Base-by-base conservation (phyloP, 2,888 invertebrate species). In the Macroteleia sp. region DNA sequence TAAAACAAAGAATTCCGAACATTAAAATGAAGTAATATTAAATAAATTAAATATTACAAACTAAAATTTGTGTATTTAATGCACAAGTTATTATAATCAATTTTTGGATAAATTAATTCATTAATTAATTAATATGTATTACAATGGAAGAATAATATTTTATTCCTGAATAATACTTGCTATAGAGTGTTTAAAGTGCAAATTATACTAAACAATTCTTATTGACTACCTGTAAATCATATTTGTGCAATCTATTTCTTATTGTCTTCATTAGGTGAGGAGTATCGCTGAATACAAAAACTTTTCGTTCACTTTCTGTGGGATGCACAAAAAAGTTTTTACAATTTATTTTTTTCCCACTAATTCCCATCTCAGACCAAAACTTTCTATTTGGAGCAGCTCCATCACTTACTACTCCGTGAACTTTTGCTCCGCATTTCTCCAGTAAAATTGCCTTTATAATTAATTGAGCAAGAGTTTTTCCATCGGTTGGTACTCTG, bases 181-280 rank as follows among this genome's bases (percentile, higher is more conserved):
- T 25, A 25, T 25, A 25, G 6, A 25, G 6, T n/a, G n/a, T n/a
- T n/a, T 5, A 25, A 25, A 25, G 4, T 6, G 6, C 3, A 5
- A 5, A 25, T 6, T 5, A 3, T 3, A 5, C 3, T 5, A 25
- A 5, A 25, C 3, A 25, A 25, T 5, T 25, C 6, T 5, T n/a
- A n/a, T n/a, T n/a, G n/a, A 25, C 6, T 5, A 44, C 42, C 42
- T 44, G 42, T 8, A 44, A n/a, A 44, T 44, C 12, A 22, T 22
- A n/a, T 44, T 44, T 44, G 1, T n/a, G 12, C 2, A 22, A 6
- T 2, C 83, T 66, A 66, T 82, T 83, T 44, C 81, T 54, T 2
- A 83, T 62, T 44, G 73, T 76, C 50, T 84, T 83, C 0, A 84
- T 69, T 5, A 83, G 48, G 39, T 83, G 79, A 6, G 74, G 81